These are phyloP conservation scores for Phrynosoma platyrhinos DNA, from an alignment of 2,113 vertebrate genomes.

Conservation along the genomic window DNA sequence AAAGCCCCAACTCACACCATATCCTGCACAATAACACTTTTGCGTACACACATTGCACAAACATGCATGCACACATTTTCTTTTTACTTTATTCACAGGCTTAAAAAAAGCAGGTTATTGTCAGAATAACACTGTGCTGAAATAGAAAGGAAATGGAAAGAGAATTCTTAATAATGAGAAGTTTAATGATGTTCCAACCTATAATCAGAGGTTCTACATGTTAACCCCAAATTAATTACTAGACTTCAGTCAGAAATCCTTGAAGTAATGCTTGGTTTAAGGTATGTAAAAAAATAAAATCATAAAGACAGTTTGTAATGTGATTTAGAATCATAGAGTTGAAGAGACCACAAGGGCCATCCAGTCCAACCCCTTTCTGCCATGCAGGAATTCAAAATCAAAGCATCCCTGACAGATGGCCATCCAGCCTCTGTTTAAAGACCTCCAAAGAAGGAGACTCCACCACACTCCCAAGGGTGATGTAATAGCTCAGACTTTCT, in stretches of 20 bases:
- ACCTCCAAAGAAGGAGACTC: no score
- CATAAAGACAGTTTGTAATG: background rate
- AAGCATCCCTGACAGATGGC: no score
- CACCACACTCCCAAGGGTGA: no score
- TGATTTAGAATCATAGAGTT: no score
- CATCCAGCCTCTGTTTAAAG: no score
- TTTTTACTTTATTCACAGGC: background rate
- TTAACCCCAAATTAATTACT: background rate
- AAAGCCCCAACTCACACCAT: background rate
- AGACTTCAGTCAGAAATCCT: background rate
- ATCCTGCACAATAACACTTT: background rate
- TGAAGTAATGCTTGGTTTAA: background rate
- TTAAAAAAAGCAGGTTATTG: background rate
- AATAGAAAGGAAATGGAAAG: background rate
- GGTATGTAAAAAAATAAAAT: background rate
- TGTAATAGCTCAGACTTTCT: background rate
- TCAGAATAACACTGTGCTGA: background rate
- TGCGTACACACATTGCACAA: background rate
- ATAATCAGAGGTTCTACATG: background rate
- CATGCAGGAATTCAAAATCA: no score
- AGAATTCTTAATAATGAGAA: background rate
- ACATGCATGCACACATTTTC: background rate
- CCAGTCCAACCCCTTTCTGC: no score
- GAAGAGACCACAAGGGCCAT: no score
- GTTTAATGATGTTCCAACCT: background rate